Base-by-base conservation (phyloP, 1,140 invertebrate genomes). In the Marisa cornuarietis region DNA sequence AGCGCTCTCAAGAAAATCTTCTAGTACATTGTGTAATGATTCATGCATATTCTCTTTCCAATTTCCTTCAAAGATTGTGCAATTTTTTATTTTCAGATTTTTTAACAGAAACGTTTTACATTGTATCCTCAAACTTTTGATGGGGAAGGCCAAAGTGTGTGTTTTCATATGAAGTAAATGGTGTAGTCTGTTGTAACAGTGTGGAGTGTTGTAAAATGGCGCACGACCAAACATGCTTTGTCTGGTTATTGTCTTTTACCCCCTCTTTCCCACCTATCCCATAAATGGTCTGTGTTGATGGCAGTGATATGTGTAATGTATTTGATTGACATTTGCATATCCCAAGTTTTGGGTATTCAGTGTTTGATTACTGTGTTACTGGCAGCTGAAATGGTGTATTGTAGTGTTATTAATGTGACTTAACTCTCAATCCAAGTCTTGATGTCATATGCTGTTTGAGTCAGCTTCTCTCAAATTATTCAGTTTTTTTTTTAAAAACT, bases 1-100 rank as follows among this genome's bases (percentile, higher is more conserved):
- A 24, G 42, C 22, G 10, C 71, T 9, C 31, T 71, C 10, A 71
- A 49, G 31, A 13, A 31, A 71, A 49, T 49, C 31, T 24, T 71
- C 31, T 20, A 22, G 7, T 71, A 22, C 42, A 24, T 3, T 74
- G 42, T 58, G 14, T n/a, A 24, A 58, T 58, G 2, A 58, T 14
- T 14, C 54, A 58, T 58, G 52, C 49, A 74, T 74, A 22, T 74
- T 54, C 26, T 54, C 5, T 49, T 49, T n/a, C 54, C 22, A 52
- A 74, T 74, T 77, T 77, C 63, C 76, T 77, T 77, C 76, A 63
- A 68, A 76, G 68, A 42, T 76, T 68, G 76, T 77, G 76, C 65
- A 77, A 77, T 77, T 77, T 77, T 49, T 76, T 76, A 31, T 63
- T 26, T 20, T 76, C 31, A 22, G 31, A 18, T 52, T 51, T 68